Evolutionary conservation across 2,888 invertebrate species (phyloP).

Genomic region (Platypus cylindrus): DNA sequence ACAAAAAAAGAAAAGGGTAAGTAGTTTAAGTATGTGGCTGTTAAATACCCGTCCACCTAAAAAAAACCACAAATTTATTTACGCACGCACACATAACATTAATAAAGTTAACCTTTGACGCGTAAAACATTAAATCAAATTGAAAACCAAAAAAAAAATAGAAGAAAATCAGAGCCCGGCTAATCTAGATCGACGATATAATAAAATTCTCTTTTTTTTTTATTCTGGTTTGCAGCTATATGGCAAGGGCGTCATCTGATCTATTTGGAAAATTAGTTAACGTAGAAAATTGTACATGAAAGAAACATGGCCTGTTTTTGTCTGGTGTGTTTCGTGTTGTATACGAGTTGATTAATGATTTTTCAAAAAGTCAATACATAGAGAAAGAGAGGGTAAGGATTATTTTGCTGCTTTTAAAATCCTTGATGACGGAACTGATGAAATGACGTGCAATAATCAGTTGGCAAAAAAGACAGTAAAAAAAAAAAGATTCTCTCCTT

Average conservation of each 20-base stretch:
- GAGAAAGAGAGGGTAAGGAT: no score
- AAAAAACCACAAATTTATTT: no score
- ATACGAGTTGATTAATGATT: conserved; percentile 13
- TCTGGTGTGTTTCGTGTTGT: conserved; percentile 6
- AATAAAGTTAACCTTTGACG: no score
- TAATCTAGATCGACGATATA: conserved; percentile 2
- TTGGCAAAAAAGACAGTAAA: no score
- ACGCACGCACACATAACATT: no score
- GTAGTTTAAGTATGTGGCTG: no score
- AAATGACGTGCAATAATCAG: conserved; percentile 14
- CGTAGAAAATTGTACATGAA: conserved; percentile 13
- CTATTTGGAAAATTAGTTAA: conserved; percentile 12
- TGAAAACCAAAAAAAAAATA: background rate
- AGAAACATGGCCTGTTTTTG: conserved; percentile 15
- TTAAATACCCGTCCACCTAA: no score
- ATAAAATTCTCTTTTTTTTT: conserved; percentile 1
- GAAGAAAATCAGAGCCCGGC: no score
- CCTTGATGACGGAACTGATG: conserved; percentile 11
- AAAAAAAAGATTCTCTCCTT: no score
- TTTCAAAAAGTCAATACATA: conserved; percentile 12
- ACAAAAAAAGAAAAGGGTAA: no score
- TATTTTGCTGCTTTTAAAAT: conserved; percentile 11
- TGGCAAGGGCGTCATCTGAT: background rate
- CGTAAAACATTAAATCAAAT: background rate
- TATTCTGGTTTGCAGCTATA: conserved; percentile 1